A percentile compares a stretch with the other conserved stretches of the same genome.
phyloP scores from a whole-genome alignment of 1,140 invertebrate species.

The Paralvinella palmiformis region DNA sequence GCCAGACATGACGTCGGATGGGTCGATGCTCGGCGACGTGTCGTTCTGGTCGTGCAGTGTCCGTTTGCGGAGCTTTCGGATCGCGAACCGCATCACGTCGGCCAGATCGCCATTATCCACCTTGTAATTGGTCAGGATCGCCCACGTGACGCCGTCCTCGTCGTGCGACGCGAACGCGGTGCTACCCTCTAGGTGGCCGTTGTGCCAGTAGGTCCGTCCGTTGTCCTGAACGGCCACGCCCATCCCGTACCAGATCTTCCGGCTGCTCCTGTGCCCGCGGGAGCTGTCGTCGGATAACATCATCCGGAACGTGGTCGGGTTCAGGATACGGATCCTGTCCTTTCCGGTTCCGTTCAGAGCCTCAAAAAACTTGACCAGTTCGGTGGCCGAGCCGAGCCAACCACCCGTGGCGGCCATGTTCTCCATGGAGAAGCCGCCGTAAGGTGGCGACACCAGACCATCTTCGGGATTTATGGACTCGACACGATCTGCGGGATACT shows the following conservation, averaged over 20 bases:
- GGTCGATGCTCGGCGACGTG: background rate
- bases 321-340: slow-evolving; percentile 8
- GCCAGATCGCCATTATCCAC: slow-evolving; percentile 38
- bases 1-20: background rate
- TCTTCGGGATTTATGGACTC: slow-evolving; percentile 24
- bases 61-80: slow-evolving; percentile 20
- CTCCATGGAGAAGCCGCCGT: slow-evolving; percentile 37
- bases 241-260: slow-evolving; percentile 39
- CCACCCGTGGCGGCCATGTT: slow-evolving; percentile 36
- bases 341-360: slow-evolving; percentile 14
- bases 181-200: slow-evolving; percentile 43
- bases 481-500: slow-evolving; percentile 23
- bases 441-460: slow-evolving; percentile 29
- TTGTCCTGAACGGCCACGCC: slow-evolving; percentile 39
- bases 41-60: background rate
- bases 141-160: slow-evolving; percentile 35
- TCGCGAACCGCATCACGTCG: slow-evolving; percentile 37
- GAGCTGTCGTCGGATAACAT: slow-evolving; percentile 31
- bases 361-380: slow-evolving; percentile 29
- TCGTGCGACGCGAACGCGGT: slow-evolving; percentile 31
- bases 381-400: slow-evolving; percentile 28
- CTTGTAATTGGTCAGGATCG: slow-evolving; percentile 37
- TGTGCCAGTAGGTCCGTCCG: slow-evolving; percentile 38
- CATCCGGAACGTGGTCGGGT: slow-evolving; percentile 10
- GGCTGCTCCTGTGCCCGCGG: slow-evolving; percentile 16